phyloP scores from a whole-genome alignment of 2,113 vertebrate genomes.

The Indicator maculatus region DNA sequence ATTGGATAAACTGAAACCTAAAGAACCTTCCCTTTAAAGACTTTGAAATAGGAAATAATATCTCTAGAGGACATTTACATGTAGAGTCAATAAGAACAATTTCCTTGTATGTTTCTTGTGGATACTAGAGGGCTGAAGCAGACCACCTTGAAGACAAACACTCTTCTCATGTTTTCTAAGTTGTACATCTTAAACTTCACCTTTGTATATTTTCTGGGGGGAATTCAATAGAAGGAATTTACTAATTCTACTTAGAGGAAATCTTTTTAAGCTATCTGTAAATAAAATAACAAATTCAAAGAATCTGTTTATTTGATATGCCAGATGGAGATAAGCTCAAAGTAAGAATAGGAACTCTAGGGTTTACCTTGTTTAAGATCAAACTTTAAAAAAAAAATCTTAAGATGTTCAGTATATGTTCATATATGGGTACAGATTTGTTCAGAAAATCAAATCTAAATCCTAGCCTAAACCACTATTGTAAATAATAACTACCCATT shows the following conservation, averaged over 20 bases:
- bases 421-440: not conserved
- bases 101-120: accelerated
- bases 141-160: not conserved
- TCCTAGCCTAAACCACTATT: not conserved
- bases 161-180: not conserved
- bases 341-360: not conserved
- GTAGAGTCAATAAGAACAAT: not conserved
- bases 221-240: too few relatives aligned
- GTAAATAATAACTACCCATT: not conserved
- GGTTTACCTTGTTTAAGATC: not conserved
- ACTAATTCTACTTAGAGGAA: not conserved
- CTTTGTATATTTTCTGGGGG: not conserved
- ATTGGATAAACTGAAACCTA: not conserved
- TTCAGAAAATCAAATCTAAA: not conserved
- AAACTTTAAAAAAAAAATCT: not conserved
- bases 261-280: not conserved
- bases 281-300: not conserved
- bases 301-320: not conserved
- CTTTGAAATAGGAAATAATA: not conserved
- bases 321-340: not conserved
- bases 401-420: not conserved
- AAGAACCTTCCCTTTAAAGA: not conserved
- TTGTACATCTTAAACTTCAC: not conserved
- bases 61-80: not conserved
- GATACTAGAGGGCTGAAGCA: not conserved